Evolutionary conservation across 2,113 vertebrate genomes (phyloP), one percentile per base, ranked within the genome.

Genomic region (Silurus asotus): DNA sequence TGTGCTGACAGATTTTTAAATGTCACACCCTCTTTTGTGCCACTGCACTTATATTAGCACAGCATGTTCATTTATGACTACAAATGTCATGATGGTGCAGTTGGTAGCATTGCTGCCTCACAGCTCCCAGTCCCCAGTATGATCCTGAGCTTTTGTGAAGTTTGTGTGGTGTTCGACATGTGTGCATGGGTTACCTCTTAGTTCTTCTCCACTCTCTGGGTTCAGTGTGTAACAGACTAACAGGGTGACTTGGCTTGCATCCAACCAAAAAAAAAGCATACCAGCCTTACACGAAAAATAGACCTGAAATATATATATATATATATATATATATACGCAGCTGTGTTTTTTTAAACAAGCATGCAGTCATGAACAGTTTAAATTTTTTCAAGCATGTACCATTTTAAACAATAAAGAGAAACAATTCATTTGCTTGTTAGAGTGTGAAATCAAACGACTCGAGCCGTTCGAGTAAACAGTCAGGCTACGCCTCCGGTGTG

Each of bases 401-500:
- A n/a, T 79, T 79, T 79, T 5, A 20, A 59, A 15, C 14, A 59
- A 59, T 59, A 59, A 78, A 78, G 13, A 78, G 37, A 56, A 25
- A 48, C 19, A 75, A 76, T 74, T 56, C 55, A 75, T 83, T 51
- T 28, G 9, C 48, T 61, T 53, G 65, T 65, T 62, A 61, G 25
- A 70, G n/a, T 77, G 23, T 56, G 72, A 37, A 67, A 87, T 69
- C 59, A 59, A 25, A 84, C 65, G 81, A 82, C 58, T 82, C 70
- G 25, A 77, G 64, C 62, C 65, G 59, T 20, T 11, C 45, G 37
- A 69, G 28, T 15, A 84, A 80, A 78, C 74, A 76, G 56, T 53
- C 77, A 55, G 58, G 65, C 72, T 87, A 84, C 55, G 77, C 72
- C 74, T 86, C 59, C 48, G 55, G 84, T 56, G 78, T 55, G 65